phyloP scores from a whole-genome alignment of 1,140 invertebrate species.

The Panonychus citri region DNA sequence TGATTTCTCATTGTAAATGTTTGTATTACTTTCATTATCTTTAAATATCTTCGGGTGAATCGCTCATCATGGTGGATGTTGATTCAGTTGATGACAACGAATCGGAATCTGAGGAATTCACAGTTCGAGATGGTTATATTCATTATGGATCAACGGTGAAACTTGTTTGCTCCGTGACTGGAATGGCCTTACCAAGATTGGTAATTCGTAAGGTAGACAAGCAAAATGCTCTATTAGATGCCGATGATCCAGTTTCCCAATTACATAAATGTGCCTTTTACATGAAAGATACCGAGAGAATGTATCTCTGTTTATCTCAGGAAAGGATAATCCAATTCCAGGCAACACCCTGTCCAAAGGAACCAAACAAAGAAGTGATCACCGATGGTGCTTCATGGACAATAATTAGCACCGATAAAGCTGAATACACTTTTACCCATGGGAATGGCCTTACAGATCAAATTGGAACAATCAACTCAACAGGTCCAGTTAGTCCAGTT shows the following conservation, averaged over 20 bases:
- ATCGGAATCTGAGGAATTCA: conserved; percentile 89
- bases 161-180: conserved; percentile 92
- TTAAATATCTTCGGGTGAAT: too few relatives aligned
- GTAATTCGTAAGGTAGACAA: conserved; percentile 85
- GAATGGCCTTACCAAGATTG: conserved; percentile 80
- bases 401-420: conserved; percentile 97
- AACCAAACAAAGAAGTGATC: conserved; percentile 96
- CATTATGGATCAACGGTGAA: conserved; percentile 97
- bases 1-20: too few relatives aligned
- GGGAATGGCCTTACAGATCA: conserved; percentile 84
- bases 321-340: conserved; percentile 98
- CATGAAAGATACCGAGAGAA: conserved; percentile 96
- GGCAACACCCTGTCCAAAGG: conserved; percentile 89
- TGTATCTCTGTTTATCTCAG: conserved; percentile 95
- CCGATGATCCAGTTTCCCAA: conserved; percentile 87
- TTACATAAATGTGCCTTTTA: conserved; percentile 99
- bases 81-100: conserved; percentile 67
- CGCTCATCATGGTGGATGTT: too few relatives aligned
- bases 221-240: conserved; percentile 88
- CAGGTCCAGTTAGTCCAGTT: conserved; percentile 71
- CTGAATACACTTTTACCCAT: conserved; percentile 97
- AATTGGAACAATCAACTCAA: too few relatives aligned
- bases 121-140: conserved; percentile 89
- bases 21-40: too few relatives aligned
- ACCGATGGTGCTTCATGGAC: conserved; percentile 99